Conservation (phyloP, 2,888 invertebrate species). For the Silvanus unidentatus region DNA sequence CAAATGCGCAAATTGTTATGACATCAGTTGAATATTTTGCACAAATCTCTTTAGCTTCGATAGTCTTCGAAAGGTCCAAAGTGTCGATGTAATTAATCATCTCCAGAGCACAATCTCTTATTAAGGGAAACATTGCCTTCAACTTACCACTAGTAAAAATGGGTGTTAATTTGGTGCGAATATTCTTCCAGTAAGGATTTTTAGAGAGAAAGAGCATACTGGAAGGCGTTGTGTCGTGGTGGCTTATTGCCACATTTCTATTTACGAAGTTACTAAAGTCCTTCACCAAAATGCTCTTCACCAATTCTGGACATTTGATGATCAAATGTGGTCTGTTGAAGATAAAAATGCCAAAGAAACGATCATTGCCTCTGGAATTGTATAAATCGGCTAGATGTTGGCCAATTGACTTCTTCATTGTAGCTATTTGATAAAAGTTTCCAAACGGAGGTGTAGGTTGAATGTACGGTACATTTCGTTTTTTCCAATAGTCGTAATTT, state of each 20-base stretch:
- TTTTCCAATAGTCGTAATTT: constrained; percentile 29
- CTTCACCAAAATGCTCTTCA: constrained; percentile 47
- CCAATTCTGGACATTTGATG: constrained; percentile 45
- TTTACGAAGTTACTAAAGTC: constrained; percentile 49
- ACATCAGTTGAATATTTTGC: constrained; percentile 46
- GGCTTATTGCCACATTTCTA: constrained; percentile 43
- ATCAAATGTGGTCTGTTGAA: constrained; percentile 48
- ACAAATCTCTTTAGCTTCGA: constrained; percentile 36
- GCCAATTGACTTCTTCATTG: constrained; percentile 17
- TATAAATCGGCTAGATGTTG: constrained; percentile 16
- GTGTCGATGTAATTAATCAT: constrained; percentile 24
- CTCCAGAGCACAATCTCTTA: constrained; percentile 40
- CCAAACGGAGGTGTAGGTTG: constrained; percentile 29
- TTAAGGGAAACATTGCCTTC: constrained; percentile 49
- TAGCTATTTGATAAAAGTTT: constrained; percentile 20
- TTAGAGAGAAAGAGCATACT: constrained; percentile 45
- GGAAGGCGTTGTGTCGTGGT: constrained; percentile 43
- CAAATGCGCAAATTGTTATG: constrained; percentile 47
- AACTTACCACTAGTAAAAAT: constrained; percentile 53
- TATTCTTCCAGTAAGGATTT: constrained; percentile 50
- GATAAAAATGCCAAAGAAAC: constrained; percentile 48
- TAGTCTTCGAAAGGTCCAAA: constrained; percentile 5
- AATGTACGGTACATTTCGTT: constrained; percentile 22
- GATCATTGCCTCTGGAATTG: constrained; percentile 19
- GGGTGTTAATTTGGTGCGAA: constrained; percentile 50